These are phyloP conservation scores for Emydura subglobosa DNA, from an alignment of 2,113 vertebrate species.

Conservation along the genomic window DNA sequence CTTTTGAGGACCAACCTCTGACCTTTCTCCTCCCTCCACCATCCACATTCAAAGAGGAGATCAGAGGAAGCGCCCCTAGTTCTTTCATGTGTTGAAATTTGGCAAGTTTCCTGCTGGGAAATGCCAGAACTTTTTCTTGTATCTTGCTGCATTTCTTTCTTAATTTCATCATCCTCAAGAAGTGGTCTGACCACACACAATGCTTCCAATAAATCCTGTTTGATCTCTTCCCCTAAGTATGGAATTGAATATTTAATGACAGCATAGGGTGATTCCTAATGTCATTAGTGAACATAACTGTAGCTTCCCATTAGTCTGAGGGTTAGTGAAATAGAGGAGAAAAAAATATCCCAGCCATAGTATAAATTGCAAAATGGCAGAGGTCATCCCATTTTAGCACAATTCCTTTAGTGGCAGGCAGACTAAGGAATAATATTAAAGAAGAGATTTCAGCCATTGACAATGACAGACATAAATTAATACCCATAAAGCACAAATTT, in stretches of 20 bases:
- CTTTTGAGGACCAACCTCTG: not conserved
- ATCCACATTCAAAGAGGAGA: not conserved
- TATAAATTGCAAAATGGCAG: not conserved
- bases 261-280: not conserved
- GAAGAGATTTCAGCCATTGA: not conserved
- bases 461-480: slow-evolving; percentile 10
- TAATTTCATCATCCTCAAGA: not conserved
- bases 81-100: slow-evolving; percentile 25
- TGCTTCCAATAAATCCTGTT: not conserved
- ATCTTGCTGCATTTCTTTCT: not conserved
- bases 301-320: not conserved
- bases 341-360: not conserved
- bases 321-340: not conserved
- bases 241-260: not conserved
- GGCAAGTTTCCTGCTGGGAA: not conserved
- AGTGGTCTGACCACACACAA: not conserved
- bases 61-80: not conserved
- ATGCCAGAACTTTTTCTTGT: not conserved
- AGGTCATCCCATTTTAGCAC: not conserved
- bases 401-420: not conserved
- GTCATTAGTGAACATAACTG: not conserved
- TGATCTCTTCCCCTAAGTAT: not conserved
- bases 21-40: not conserved
- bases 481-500: not conserved
- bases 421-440: not conserved